These are phyloP conservation scores for Gastrophysa polygoni DNA, from an alignment of 2,888 invertebrate species.

Conservation along the genomic window DNA sequence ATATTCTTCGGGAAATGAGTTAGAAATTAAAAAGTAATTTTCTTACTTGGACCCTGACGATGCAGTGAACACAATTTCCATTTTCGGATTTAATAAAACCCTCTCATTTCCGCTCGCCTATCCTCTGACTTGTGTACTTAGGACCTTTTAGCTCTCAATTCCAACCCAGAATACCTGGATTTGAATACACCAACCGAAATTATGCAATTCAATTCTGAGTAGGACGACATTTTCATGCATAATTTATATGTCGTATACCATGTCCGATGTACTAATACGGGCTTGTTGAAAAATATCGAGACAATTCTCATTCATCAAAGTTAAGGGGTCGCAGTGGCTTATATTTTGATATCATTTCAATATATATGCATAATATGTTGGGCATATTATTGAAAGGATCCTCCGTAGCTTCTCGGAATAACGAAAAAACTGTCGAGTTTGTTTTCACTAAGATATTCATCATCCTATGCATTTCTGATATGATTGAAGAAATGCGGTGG, in stretches of 20 bases:
- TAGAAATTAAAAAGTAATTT: background rate
- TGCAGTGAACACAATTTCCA: background rate
- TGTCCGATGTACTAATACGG: no score
- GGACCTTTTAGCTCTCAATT: constrained; percentile 10
- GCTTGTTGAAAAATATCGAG: no score
- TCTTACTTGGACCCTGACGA: background rate
- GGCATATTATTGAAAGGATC: no score
- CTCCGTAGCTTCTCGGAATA: no score
- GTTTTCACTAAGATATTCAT: no score
- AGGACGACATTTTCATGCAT: background rate
- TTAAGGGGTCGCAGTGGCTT: no score
- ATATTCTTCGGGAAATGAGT: background rate
- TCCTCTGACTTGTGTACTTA: constrained; percentile 10
- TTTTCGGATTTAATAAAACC: constrained; percentile 13
- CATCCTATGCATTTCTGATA: no score
- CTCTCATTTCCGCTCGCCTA: constrained; percentile 1
- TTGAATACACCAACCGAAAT: background rate
- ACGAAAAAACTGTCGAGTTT: no score
- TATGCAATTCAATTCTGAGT: background rate
- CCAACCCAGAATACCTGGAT: background rate
- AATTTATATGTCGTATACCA: background rate
- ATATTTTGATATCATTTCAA: no score
- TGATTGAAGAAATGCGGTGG: no score
- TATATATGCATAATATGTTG: no score
- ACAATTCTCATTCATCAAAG: no score